Evolutionary conservation across 1,140 invertebrate species (phyloP), one percentile per base, ranked within the genome.

Genomic region (Tetramorium simillimum): DNA sequence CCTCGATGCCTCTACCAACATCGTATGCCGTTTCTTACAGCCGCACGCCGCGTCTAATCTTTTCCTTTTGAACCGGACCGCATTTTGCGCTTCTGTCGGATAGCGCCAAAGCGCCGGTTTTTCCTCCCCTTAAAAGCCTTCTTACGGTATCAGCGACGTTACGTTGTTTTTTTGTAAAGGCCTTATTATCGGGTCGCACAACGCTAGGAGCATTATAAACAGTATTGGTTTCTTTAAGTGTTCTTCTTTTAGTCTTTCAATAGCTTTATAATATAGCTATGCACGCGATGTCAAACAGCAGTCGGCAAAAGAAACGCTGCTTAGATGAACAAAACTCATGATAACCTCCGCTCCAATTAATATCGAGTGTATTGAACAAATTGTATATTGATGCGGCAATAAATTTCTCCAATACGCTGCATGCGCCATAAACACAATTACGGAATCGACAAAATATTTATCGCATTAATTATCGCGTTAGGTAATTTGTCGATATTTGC

Each of bases 311-410:
- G 4, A 37, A 53, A 37, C 67, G 18, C 60, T 21, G 18, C 24
- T 49, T n/a, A 60, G 43, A 51, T 24, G 72, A 58, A 58, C 53
- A 69, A 67, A 67, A 37, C 10, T 78, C 43, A 0, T 7, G 62
- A 80, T 80, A 51, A 80, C n/a, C 77, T 37, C 28, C 9, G 62
- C 60, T 67, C 18, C 76, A 37, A 65, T 60, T 78, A 63, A 33
- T 37, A 53, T 67, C 58, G 46, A 62, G 21, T 18, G 24, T n/a
- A 67, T 67, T 67, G 9, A 40, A 67, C 28, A 67, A 63, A 69
- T 78, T 78, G 21, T 6, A 14, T 67, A 78, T 65, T 21, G 12
- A 65, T 33, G 28, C 24, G n/a, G 12, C n/a, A 58, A 1, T 77
- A n/a, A 28, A 43, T 53, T 33, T 51, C 18, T 63, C 4, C 28